A percentile compares a stretch with the other conserved stretches of the same genome.
phyloP scores from a whole-genome alignment of 2,113 vertebrate genomes.

The Peromyscus leucopus region DNA sequence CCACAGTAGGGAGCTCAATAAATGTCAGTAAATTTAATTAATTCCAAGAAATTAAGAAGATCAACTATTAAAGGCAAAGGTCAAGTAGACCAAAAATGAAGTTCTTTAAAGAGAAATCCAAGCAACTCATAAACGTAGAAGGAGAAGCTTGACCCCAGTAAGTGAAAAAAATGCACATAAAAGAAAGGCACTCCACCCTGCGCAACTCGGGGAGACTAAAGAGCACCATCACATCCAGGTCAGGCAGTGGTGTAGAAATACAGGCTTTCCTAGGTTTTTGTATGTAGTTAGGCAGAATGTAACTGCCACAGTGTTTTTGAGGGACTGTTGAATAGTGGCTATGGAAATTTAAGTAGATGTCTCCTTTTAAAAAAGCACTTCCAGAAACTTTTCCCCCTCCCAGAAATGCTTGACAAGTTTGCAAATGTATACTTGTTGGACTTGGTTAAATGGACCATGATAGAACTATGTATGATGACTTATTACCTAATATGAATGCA shows the following conservation, averaged over 20 bases:
- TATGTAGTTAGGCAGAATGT: not conserved
- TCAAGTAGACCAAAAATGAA: not conserved
- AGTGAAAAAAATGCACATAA: not conserved
- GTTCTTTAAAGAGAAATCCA: not conserved
- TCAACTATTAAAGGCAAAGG: constrained; percentile 1
- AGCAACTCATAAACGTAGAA: not conserved
- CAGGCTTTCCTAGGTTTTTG: not conserved
- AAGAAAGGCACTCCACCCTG: not conserved
- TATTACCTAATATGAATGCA: not conserved
- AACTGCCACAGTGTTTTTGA: not conserved
- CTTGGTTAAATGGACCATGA: not conserved
- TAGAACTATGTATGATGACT: not conserved
- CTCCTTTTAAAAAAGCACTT: not conserved
- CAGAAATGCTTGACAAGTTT: not conserved
- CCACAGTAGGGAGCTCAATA: not conserved
- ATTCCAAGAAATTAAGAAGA: not conserved
- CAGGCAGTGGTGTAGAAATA: not conserved
- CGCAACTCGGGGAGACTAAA: not conserved
- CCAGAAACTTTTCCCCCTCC: not conserved
- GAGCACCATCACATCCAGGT: not conserved
- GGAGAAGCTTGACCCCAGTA: constrained; percentile 8
- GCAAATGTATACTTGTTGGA: not conserved
- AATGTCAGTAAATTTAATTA: constrained; percentile 38
- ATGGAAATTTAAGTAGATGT: not conserved
- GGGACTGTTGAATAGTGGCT: not conserved